A percentile compares a stretch with the other conserved stretches of the same genome.
Conservation (phyloP, 35 echinoderm and acorn worm genomes). For the Ophiothrix spiculata region DNA sequence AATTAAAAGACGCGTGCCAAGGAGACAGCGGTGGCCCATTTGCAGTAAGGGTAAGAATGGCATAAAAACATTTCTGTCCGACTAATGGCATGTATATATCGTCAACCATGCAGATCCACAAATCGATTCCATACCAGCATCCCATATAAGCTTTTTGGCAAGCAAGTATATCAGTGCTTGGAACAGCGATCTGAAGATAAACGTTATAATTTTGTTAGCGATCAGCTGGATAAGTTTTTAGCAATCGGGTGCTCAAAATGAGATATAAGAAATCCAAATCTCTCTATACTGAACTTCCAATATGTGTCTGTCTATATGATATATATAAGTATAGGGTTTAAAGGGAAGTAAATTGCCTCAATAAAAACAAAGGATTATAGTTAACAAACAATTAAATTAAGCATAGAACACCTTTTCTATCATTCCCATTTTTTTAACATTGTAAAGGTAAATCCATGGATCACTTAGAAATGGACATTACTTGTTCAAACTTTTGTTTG, state of each 20-base stretch:
- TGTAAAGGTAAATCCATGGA: not conserved
- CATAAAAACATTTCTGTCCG: not conserved
- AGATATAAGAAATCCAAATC: no score
- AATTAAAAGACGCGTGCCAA: conserved; percentile 7
- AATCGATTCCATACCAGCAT: not conserved
- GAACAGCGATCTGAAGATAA: no score
- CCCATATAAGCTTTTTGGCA: not conserved
- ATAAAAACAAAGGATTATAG: no score
- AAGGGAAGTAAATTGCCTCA: no score
- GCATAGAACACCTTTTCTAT: no score
- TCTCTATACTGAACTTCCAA: no score
- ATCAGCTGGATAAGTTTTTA: not conserved
- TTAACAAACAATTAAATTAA: no score
- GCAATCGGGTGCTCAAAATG: no score
- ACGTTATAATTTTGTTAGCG: no score
- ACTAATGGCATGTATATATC: not conserved
- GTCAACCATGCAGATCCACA: not conserved
- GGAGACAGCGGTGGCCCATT: not conserved
- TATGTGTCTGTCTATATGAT: no score
- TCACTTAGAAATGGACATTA: not conserved
- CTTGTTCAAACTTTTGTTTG: not conserved
- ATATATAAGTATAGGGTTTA: no score
- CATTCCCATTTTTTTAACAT: no score
- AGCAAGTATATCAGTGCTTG: not conserved
- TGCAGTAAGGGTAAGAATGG: not conserved